phyloP scores from a whole-genome alignment of 2,888 invertebrate species.

The Carcina quercana region DNA sequence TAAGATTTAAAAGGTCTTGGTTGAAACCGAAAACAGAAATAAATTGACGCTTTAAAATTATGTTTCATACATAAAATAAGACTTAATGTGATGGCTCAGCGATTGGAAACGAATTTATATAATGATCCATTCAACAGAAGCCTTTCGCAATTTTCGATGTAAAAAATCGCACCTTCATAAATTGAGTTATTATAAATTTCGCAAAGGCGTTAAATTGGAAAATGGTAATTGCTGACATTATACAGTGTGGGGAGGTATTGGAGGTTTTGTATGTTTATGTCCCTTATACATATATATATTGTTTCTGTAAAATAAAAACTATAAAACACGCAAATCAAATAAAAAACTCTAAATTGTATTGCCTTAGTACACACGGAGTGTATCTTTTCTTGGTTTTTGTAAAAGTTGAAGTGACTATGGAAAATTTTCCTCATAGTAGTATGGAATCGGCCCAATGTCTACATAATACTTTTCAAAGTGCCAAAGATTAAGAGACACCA shows the following conservation, averaged over 20 bases:
- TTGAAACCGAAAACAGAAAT: constrained; percentile 8
- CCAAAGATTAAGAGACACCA: too few relatives aligned
- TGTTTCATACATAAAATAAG: constrained; percentile 11
- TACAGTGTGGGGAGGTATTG: constrained; percentile 35
- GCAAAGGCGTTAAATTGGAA: constrained; percentile 57
- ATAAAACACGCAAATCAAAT: too few relatives aligned
- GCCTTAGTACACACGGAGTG: too few relatives aligned
- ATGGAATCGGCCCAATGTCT: too few relatives aligned
- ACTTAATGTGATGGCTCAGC: constrained; percentile 10
- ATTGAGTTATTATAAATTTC: constrained; percentile 62
- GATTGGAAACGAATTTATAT: constrained; percentile 37
- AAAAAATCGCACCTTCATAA: constrained; percentile 35
- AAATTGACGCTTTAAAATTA: constrained; percentile 5
- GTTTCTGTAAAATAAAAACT: too few relatives aligned
- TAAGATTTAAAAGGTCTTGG: background rate
- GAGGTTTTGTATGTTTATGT: constrained; percentile 25
- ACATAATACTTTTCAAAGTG: too few relatives aligned
- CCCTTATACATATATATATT: too few relatives aligned
- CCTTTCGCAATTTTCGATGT: constrained; percentile 31
- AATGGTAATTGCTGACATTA: constrained; percentile 52
- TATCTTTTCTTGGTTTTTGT: too few relatives aligned
- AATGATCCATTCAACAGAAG: constrained; percentile 39
- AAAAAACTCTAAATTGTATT: too few relatives aligned
- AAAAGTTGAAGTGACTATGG: too few relatives aligned
- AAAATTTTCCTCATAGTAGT: too few relatives aligned